Base-by-base conservation (phyloP, 1,140 invertebrate species). In the Laodelphax striatellus region DNA sequence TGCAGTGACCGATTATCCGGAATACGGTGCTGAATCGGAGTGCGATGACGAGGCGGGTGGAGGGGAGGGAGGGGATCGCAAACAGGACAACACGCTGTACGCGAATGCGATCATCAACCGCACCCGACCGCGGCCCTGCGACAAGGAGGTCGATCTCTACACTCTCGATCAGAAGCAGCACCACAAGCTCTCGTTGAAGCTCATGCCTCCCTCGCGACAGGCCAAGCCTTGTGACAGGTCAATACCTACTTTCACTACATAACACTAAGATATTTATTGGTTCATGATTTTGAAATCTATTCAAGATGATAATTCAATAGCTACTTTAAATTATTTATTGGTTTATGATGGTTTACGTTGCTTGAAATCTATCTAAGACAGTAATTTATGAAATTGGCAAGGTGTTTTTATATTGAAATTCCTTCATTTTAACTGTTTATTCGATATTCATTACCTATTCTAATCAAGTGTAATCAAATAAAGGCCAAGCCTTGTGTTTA, bases 71-170 rank as follows among this genome's bases (percentile, higher is more conserved):
- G 34, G 34, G 10, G 34, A 38, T 11, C 34, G 34, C 5, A 38
- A 38, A 9, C 34, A 38, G 34, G 34, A 38, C 10, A 38, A 38
- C 34, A 38, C 46, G 21, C n/a, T 50, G 46, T 50, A 50, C 14
- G 46, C 46, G 21, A 50, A 22, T 14, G 46, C 57, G 31, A 72
- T 82, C 1, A 86, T 91, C 64, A 88, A 87, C 61, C 78, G 87
- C 60, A 92, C 90, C 0, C 77, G 82, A 44, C 84, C 85, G 0
- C 80, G 85, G 61, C 82, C 88, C 1, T 92, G 88, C 68, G 88
- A 91, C 70, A 78, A 85, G 68, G 80, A 87, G 66, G 69, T 80
- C 56, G 71, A 75, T 62, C 69, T 83, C 5, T 50, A 50, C 46
- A 50, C 16, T 8, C 21, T 19, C 16, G 16, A 50, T 14, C 46